A percentile compares a stretch with the other conserved stretches of the same genome.
Evolutionary conservation across 2,888 invertebrate species (phyloP).

Genomic region (Electrophaes corylata): DNA sequence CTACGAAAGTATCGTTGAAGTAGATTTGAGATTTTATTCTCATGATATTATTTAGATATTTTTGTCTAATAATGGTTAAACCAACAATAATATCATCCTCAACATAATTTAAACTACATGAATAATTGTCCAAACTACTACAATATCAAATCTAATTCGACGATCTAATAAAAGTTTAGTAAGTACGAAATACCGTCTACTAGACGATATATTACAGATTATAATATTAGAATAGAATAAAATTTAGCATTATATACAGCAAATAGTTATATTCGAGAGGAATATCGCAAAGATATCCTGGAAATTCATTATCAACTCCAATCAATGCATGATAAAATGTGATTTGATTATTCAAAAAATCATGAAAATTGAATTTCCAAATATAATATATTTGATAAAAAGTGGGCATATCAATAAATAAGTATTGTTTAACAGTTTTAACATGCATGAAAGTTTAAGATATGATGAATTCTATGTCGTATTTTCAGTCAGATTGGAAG

Average conservation of each 20-base stretch:
- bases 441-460: constrained; percentile 17
- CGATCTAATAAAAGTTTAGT: constrained; percentile 22
- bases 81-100: too few species aligned
- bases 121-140: too few species aligned
- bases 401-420: constrained; percentile 16
- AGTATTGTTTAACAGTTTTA: constrained; percentile 1
- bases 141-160: constrained; percentile 26
- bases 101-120: too few species aligned
- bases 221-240: constrained; percentile 45
- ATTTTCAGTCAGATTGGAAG: constrained; percentile 23
- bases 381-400: constrained; percentile 5
- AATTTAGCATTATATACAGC: constrained; percentile 56
- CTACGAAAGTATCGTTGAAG: constrained; percentile 27
- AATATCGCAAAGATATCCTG: constrained; percentile 18
- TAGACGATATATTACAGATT: constrained; percentile 55
- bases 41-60: too few species aligned
- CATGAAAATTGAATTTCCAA: not conserved
- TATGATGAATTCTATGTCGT: constrained; percentile 16
- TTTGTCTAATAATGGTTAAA: too few species aligned
- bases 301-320: constrained; percentile 19
- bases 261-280: constrained; percentile 38
- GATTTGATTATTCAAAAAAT: not conserved
- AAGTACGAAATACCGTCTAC: constrained; percentile 50
- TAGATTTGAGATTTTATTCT: constrained; percentile 20
- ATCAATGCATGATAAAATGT: not conserved